phyloP scores from a whole-genome alignment of 2,888 invertebrate species.

The Caenorhabditis panamensis region DNA sequence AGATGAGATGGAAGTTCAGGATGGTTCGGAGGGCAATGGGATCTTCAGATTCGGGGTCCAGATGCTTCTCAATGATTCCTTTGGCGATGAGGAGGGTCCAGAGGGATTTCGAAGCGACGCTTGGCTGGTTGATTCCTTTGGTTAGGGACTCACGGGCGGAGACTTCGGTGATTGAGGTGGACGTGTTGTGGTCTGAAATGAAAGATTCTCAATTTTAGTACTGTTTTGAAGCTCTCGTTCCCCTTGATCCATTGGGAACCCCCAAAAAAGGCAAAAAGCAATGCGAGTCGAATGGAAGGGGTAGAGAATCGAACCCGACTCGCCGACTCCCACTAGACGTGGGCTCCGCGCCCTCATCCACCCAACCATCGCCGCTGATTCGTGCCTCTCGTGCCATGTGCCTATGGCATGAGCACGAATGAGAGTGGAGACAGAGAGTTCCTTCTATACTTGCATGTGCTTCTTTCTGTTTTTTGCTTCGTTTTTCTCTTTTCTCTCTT shows the following conservation, averaged over 20 bases:
- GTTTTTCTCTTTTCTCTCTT: constrained; percentile 6
- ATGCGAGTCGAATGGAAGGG: constrained; percentile 45
- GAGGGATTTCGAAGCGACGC: constrained; percentile 41
- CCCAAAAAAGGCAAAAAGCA: constrained; percentile 18
- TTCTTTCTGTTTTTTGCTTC: constrained; percentile 26
- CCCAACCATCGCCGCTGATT: constrained; percentile 55
- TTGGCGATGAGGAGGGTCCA: constrained; percentile 38
- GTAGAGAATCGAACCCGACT: constrained; percentile 53
- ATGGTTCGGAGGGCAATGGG: background rate
- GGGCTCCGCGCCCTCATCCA: constrained; percentile 39
- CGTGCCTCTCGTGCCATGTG: background rate
- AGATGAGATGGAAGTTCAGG: constrained; percentile 42
- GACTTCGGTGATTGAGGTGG: constrained; percentile 26
- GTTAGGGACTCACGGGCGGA: constrained; percentile 33
- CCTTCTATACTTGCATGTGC: constrained; percentile 35
- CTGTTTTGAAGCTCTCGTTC: too few relatives aligned
- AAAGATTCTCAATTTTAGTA: too few relatives aligned
- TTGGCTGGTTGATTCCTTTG: constrained; percentile 24
- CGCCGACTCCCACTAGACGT: constrained; percentile 53
- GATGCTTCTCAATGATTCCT: constrained; percentile 3
- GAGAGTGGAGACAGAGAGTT: background rate
- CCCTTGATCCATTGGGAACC: background rate
- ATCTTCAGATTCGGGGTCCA: background rate
- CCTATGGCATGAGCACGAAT: constrained; percentile 11
- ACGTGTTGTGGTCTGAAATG: constrained; percentile 36